Evolutionary conservation across 1,140 invertebrate species (phyloP).

Genomic region (Monomorium pharaonis): DNA sequence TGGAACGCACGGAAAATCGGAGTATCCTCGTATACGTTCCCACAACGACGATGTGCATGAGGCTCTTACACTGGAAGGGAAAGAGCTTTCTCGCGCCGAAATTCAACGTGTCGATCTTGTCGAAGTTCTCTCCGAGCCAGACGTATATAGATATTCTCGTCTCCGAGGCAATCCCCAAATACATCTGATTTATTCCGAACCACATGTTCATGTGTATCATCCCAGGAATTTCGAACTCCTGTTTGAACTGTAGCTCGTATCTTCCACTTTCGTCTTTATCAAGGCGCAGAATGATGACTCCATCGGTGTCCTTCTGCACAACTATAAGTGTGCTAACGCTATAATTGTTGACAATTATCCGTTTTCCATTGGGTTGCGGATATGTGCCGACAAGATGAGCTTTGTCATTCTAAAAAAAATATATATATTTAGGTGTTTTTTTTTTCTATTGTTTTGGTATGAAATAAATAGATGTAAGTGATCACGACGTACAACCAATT

Average conservation of each 20-base stretch:
- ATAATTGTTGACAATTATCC: conserved; percentile 58
- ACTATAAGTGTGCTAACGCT: conserved; percentile 39
- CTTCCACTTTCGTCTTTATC: neutral
- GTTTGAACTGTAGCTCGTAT: conserved; percentile 35
- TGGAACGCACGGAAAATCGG: conserved; percentile 45
- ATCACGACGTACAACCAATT: conserved; percentile 59
- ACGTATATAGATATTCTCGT: conserved; percentile 78
- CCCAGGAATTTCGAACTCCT: conserved; percentile 55
- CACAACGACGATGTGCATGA: conserved; percentile 56
- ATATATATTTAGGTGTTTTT: neutral
- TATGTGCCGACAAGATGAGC: neutral
- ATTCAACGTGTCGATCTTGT: conserved; percentile 80
- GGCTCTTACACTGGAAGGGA: conserved; percentile 64
- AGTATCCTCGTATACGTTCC: conserved; percentile 49
- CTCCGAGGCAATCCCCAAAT: conserved; percentile 60
- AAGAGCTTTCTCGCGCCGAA: conserved; percentile 53
- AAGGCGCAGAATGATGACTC: conserved; percentile 52
- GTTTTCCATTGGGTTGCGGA: conserved; percentile 44
- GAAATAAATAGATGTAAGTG: conserved; percentile 4
- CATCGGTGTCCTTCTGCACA: conserved; percentile 46
- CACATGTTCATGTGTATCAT: conserved; percentile 56
- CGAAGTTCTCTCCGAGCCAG: conserved; percentile 86
- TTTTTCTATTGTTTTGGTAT: neutral
- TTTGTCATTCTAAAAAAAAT: conserved; percentile 42
- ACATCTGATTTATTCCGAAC: conserved; percentile 68